phyloP scores from a whole-genome alignment of 2,113 vertebrate genomes.

The Scophthalmus maximus region DNA sequence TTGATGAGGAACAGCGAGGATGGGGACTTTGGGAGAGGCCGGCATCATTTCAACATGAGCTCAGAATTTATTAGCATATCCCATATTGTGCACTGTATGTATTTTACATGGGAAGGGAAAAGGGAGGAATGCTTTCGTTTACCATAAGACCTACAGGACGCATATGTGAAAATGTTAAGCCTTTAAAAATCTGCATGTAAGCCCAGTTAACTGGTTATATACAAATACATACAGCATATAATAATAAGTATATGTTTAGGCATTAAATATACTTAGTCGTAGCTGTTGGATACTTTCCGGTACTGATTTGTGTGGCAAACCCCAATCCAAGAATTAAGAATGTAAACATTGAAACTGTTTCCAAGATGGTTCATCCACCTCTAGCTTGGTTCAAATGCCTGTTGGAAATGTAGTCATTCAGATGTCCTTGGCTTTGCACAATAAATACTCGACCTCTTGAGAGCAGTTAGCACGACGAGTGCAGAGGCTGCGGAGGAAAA shows the following conservation, averaged over 20 bases:
- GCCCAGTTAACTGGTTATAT: neutral
- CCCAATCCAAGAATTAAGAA: neutral
- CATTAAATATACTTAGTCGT: neutral
- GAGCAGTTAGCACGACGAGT: constrained; percentile 27
- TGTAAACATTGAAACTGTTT: neutral
- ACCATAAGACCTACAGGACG: constrained; percentile 23
- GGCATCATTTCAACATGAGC: constrained; percentile 68
- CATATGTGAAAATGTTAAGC: constrained; percentile 15
- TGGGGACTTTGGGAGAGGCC: constrained; percentile 56
- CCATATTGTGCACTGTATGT: constrained; percentile 41
- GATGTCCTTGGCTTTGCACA: constrained; percentile 35
- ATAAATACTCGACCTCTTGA: constrained; percentile 14
- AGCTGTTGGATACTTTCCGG: neutral
- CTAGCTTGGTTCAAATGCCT: too few relatives aligned
- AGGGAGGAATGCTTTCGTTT: constrained; percentile 1
- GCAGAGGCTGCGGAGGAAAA: constrained; percentile 19
- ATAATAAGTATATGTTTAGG: neutral
- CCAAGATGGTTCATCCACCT: neutral
- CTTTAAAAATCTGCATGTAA: neutral
- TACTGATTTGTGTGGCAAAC: constrained; percentile 9
- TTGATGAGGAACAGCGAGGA: constrained; percentile 81
- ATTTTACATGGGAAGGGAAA: constrained; percentile 15
- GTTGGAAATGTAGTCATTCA: constrained; percentile 26
- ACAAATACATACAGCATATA: neutral
- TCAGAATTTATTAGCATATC: constrained; percentile 76